A percentile compares a stretch with the other conserved stretches of the same genome.
Evolutionary conservation across 1,140 invertebrate species (phyloP).

Genomic region (Cyphomyrmex costatus): DNA sequence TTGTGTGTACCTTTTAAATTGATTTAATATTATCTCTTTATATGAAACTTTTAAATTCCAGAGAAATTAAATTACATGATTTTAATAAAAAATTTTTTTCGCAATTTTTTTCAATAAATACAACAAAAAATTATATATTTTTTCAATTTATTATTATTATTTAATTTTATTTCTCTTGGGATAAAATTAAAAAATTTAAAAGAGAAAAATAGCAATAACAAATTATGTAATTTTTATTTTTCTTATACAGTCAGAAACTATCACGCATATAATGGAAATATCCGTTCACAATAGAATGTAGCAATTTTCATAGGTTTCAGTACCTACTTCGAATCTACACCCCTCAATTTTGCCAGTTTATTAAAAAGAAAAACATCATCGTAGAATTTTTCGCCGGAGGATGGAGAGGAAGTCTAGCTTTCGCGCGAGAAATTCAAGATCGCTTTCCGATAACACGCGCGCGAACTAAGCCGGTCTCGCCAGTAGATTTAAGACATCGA

Average conservation of each 20-base stretch:
- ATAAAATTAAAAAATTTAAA: not conserved
- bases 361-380: not conserved
- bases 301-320: not conserved
- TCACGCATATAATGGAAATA: not conserved
- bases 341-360: slow-evolving; percentile 21
- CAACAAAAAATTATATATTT: not conserved
- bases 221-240: not conserved
- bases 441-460: slow-evolving; percentile 53
- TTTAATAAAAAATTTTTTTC: not conserved
- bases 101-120: not conserved
- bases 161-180: not conserved
- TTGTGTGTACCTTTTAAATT: not conserved
- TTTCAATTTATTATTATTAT: not conserved
- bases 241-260: not conserved
- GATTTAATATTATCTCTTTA: not conserved
- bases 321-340: not conserved
- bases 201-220: not conserved
- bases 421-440: slow-evolving; percentile 46
- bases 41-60: not conserved
- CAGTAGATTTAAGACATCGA: slow-evolving; percentile 60
- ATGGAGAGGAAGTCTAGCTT: slow-evolving; percentile 35
- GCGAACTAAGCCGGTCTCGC: slow-evolving; percentile 44
- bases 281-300: not conserved
- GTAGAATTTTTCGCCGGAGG: not conserved
- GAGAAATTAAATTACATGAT: not conserved